Percentiles rank a stretch among this genome's conserved stretches.
Conservation (phyloP, 2,797 vertebrate species). For the Chrosomus eos region DNA sequence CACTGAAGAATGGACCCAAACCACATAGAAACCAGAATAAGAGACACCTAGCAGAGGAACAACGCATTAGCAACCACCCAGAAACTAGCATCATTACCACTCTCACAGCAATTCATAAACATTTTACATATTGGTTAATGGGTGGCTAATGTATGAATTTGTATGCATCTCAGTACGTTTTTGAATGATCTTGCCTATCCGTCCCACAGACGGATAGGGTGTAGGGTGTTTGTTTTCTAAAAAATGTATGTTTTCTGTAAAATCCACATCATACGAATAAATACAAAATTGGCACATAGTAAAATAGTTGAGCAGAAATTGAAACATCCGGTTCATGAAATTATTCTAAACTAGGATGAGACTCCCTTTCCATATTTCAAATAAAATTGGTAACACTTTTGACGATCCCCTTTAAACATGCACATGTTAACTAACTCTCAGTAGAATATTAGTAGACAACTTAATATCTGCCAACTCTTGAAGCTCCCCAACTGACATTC, state of each 20-base stretch:
- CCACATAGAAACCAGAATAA: background rate
- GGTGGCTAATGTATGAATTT: background rate
- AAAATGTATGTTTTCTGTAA: background rate
- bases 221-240: background rate
- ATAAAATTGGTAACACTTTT: background rate
- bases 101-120: background rate
- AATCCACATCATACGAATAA: background rate
- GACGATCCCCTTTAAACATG: too few relatives aligned
- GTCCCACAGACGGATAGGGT: background rate
- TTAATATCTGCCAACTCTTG: background rate
- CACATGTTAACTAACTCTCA: too few relatives aligned
- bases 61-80: background rate
- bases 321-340: background rate
- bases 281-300: background rate
- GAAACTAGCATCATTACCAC: background rate
- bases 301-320: background rate
- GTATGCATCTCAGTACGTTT: background rate
- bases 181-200: background rate
- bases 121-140: background rate
- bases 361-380: background rate
- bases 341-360: background rate
- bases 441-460: background rate
- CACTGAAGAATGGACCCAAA: background rate
- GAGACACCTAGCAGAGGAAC: too few relatives aligned
- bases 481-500: background rate